Percentiles rank a stretch among this genome's conserved stretches.
phyloP scores from a whole-genome alignment of 2,797 vertebrate genomes.

The Myotis vivesi region DNA sequence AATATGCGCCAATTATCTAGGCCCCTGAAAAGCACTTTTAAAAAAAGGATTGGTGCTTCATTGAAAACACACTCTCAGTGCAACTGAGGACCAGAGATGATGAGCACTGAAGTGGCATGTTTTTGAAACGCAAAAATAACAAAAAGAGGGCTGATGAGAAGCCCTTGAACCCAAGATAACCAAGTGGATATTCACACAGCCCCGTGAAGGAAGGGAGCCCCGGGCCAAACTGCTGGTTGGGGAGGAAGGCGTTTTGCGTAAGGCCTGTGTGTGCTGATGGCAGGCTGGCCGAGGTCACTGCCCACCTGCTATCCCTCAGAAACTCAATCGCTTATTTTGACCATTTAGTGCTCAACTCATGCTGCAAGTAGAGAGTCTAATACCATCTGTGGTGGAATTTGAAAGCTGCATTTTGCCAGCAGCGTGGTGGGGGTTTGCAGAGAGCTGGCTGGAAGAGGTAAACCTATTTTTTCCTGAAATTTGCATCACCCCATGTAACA shows the following conservation, averaged over 20 bases:
- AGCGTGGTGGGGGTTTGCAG: neutral
- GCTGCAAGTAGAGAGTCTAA: neutral
- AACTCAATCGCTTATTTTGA: neutral
- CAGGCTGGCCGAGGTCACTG: neutral
- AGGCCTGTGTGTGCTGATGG: fast-evolving
- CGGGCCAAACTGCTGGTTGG: neutral
- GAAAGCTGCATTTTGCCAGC: slow-evolving; percentile 35
- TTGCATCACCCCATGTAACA: neutral
- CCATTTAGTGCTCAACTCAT: neutral
- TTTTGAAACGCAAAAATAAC: slow-evolving; percentile 66
- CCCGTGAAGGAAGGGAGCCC: neutral
- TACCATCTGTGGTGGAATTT: neutral
- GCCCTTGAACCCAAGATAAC: neutral
- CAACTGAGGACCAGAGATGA: slow-evolving; percentile 48
- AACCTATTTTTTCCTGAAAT: slow-evolving; percentile 15
- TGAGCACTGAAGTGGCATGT: slow-evolving; percentile 63
- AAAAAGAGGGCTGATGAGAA: slow-evolving; percentile 59
- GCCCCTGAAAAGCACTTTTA: slow-evolving; percentile 54
- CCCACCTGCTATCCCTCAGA: neutral
- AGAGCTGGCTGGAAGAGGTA: neutral
- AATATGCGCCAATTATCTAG: slow-evolving; percentile 44
- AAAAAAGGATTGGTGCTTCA: neutral
- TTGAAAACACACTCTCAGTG: slow-evolving; percentile 67
- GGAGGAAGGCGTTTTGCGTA: neutral
- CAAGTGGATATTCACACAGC: neutral